Evolutionary conservation across 2,113 vertebrate species (phyloP).

Genomic region (Candoia aspera): DNA sequence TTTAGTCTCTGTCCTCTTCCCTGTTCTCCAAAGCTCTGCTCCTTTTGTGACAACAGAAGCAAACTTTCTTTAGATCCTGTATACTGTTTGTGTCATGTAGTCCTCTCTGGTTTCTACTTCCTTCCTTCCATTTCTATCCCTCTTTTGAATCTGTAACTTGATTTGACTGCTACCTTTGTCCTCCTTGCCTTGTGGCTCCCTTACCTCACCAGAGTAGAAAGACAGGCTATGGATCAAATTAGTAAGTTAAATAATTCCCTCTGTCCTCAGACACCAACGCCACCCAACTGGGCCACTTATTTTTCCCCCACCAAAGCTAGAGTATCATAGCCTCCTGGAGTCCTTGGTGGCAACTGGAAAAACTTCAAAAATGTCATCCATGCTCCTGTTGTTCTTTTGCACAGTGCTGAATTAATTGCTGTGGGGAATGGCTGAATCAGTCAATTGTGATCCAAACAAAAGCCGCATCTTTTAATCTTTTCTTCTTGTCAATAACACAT

Average conservation of each 20-base stretch:
- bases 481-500: not conserved
- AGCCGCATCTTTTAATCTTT: not conserved
- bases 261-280: not conserved
- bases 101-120: not conserved
- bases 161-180: not conserved
- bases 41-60: not conserved
- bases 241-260: not conserved
- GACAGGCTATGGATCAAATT: not conserved
- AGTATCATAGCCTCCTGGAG: not conserved
- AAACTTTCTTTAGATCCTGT: not conserved
- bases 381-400: not conserved
- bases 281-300: not conserved
- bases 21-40: not conserved
- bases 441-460: not conserved
- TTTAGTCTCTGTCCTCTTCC: not conserved
- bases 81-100: not conserved
- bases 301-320: not conserved
- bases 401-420: not conserved
- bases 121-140: not conserved
- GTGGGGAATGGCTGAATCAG: not conserved
- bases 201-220: not conserved
- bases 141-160: not conserved
- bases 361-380: not conserved
- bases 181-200: not conserved
- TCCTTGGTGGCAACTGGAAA: not conserved